These are phyloP conservation scores for Lithobates pipiens DNA, from an alignment of 2,797 vertebrate species.

Conservation along the genomic window DNA sequence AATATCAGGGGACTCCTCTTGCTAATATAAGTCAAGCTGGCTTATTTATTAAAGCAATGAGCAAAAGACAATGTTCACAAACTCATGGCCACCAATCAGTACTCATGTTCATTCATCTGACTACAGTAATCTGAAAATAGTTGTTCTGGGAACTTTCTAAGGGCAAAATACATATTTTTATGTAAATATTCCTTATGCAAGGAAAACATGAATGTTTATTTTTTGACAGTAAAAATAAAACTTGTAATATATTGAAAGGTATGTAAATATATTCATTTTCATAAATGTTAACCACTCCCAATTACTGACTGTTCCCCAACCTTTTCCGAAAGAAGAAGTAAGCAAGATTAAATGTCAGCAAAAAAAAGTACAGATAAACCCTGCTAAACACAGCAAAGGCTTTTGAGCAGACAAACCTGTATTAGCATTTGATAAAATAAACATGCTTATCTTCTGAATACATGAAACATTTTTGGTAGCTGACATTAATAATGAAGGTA, in stretches of 20 bases:
- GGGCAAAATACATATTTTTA: too few relatives aligned
- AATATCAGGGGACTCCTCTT: too few relatives aligned
- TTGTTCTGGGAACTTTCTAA: too few relatives aligned
- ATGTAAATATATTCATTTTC: constrained; percentile 14
- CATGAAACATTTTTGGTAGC: background rate
- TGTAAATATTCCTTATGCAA: too few relatives aligned
- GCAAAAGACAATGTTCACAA: too few relatives aligned
- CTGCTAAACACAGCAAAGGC: background rate
- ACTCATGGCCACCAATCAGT: too few relatives aligned
- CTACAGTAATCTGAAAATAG: too few relatives aligned
- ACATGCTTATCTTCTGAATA: constrained; percentile 5
- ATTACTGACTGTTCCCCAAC: background rate
- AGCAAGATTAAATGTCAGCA: constrained; percentile 12
- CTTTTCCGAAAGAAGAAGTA: constrained; percentile 5
- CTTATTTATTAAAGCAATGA: too few relatives aligned
- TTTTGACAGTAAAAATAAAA: background rate
- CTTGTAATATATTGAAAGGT: background rate
- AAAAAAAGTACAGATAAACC: background rate
- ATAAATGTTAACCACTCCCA: background rate
- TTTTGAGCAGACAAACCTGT: constrained; percentile 1
- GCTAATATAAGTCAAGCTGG: too few relatives aligned
- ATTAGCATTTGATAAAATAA: constrained; percentile 30
- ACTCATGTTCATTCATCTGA: too few relatives aligned
- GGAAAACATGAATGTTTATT: too few relatives aligned
- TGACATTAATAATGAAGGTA: constrained; percentile 24